Evolutionary conservation across 1,140 invertebrate genomes (phyloP).

Genomic region (Spodoptera litura): DNA sequence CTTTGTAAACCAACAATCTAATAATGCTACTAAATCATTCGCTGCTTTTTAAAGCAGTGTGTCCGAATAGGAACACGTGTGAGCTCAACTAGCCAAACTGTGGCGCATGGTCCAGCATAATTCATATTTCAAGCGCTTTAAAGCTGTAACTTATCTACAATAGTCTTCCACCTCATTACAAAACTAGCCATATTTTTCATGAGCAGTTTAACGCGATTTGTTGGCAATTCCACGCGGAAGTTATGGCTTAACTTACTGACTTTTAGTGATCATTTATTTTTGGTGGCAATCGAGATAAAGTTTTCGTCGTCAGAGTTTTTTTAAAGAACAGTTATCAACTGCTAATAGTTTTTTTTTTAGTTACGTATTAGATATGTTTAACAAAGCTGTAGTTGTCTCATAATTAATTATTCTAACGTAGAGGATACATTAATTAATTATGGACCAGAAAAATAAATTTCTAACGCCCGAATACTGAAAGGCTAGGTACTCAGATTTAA

Average conservation of each 20-base stretch:
- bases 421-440: no score
- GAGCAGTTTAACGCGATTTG: slow-evolving; percentile 30
- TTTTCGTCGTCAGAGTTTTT: not conserved
- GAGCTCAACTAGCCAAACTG: slow-evolving; percentile 39
- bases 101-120: slow-evolving; percentile 43
- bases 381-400: no score
- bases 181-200: slow-evolving; percentile 19
- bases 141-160: slow-evolving; percentile 25
- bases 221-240: slow-evolving; percentile 1
- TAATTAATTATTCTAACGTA: no score
- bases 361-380: no score
- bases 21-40: not conserved
- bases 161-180: slow-evolving; percentile 23
- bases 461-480: no score
- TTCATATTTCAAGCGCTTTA: slow-evolving; percentile 35
- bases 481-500: no score
- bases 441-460: no score
- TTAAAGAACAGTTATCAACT: no score
- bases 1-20: not conserved
- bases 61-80: slow-evolving; percentile 23
- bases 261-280: not conserved
- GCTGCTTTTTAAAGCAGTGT: slow-evolving; percentile 1
- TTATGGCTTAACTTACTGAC: not conserved
- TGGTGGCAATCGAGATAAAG: not conserved
- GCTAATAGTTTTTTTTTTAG: no score